These are phyloP conservation scores for Chalcis sispes DNA, from an alignment of 2,888 invertebrate genomes.

Conservation along the genomic window DNA sequence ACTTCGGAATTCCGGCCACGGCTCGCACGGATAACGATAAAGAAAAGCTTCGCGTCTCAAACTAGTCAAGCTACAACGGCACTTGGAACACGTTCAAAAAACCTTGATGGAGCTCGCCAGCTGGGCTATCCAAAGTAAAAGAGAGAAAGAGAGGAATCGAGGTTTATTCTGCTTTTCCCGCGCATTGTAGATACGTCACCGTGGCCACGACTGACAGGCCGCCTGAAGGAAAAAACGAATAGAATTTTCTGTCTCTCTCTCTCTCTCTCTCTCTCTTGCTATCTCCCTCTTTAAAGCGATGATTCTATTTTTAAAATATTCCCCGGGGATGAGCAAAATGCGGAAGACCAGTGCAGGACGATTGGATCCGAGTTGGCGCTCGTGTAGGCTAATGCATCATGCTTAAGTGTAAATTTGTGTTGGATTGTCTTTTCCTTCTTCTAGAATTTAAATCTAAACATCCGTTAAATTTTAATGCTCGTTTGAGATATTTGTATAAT, in stretches of 20 bases:
- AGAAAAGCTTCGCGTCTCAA: constrained; percentile 57
- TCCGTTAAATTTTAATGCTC: not conserved
- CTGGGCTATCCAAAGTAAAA: constrained; percentile 9
- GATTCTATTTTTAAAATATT: constrained; percentile 49
- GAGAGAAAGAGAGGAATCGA: no score
- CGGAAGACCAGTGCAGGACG: not conserved
- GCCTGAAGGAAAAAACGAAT: constrained; percentile 4
- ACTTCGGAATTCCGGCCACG: constrained; percentile 55
- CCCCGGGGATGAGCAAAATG: not conserved
- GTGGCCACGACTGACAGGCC: constrained; percentile 22
- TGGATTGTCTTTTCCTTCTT: constrained; percentile 4
- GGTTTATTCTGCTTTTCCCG: constrained; percentile 22
- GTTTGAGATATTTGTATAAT: no score
- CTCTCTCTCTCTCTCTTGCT: constrained; percentile 18
- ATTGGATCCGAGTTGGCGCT: constrained; percentile 36
- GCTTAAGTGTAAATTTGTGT: constrained; percentile 39
- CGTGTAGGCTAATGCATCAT: constrained; percentile 22
- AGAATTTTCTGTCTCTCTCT: not conserved
- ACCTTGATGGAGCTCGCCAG: constrained; percentile 62
- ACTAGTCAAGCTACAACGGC: constrained; percentile 63
- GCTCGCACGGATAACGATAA: constrained; percentile 52
- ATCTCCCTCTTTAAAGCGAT: no score
- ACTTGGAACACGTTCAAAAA: constrained; percentile 71
- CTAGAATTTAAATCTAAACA: not conserved
- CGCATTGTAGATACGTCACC: constrained; percentile 42